phyloP scores from a whole-genome alignment of 23 tunicate species.

The Phallusia fumigata region DNA sequence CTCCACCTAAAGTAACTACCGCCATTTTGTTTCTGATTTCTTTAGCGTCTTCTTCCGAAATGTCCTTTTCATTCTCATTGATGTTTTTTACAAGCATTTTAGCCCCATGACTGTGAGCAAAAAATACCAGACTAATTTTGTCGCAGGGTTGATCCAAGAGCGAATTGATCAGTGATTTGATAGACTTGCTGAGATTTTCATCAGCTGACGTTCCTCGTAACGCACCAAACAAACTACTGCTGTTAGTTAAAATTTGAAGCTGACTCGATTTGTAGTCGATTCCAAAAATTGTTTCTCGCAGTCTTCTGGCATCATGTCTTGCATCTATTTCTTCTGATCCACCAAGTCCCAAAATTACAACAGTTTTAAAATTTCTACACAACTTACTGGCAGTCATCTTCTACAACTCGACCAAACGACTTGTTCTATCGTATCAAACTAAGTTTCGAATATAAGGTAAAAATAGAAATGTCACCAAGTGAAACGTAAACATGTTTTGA shows the following conservation, averaged over 20 bases:
- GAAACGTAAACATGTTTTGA: no score
- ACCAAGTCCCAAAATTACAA: no score
- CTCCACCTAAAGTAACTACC: not conserved
- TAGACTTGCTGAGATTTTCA: not conserved
- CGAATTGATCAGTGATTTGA: not conserved
- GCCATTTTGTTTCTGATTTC: not conserved
- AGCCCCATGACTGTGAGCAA: conserved; percentile 2
- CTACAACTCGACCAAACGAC: no score
- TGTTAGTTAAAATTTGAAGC: not conserved
- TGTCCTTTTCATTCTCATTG: not conserved
- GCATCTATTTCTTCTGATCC: not conserved
- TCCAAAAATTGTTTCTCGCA: not conserved
- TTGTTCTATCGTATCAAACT: no score
- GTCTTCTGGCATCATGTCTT: not conserved
- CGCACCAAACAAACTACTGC: not conserved
- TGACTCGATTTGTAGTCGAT: not conserved
- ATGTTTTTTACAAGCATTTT: not conserved
- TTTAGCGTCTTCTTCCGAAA: not conserved
- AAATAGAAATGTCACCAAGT: no score
- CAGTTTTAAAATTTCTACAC: no score
- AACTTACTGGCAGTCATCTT: no score
- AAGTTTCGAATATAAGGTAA: no score
- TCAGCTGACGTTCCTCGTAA: not conserved
- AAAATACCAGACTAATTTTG: not conserved
- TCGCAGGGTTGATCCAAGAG: not conserved